These are phyloP conservation scores for Syngnathus scovelli DNA, from an alignment of 2,113 vertebrate species.

Conservation along the genomic window DNA sequence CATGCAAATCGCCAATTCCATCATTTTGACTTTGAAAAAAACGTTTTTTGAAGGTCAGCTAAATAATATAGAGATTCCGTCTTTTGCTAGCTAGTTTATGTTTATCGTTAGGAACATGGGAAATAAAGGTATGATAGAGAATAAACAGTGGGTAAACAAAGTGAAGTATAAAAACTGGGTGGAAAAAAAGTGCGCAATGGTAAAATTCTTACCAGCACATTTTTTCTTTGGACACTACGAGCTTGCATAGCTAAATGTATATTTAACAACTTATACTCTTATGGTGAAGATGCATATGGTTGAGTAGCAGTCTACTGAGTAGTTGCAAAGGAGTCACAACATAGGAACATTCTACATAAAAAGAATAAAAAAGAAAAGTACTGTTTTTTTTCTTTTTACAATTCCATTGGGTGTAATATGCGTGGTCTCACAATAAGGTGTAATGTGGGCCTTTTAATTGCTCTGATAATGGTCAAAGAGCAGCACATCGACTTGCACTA, in stretches of 20 bases:
- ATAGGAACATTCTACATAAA: slow-evolving; percentile 1
- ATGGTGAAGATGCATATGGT: not conserved
- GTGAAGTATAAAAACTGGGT: too few species aligned
- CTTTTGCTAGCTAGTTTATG: not conserved
- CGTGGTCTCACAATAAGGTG: slow-evolving; percentile 31
- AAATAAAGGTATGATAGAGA: not conserved
- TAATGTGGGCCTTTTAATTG: slow-evolving; percentile 55
- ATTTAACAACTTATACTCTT: not conserved
- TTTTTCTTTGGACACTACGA: not conserved
- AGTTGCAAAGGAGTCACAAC: not conserved
- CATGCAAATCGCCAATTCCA: slow-evolving; percentile 5
- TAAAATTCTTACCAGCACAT: too few species aligned
- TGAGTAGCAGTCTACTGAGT: not conserved
- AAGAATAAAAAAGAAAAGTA: slow-evolving; percentile 21
- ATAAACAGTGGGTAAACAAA: not conserved
- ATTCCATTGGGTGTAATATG: slow-evolving; percentile 46
- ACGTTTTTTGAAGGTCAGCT: not conserved
- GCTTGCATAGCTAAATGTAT: not conserved
- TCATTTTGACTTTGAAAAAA: not conserved
- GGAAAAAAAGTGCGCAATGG: too few species aligned
- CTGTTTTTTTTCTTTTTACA: not conserved
- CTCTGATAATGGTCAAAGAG: slow-evolving; percentile 59
- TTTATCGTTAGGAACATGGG: not conserved
- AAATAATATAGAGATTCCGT: not conserved
- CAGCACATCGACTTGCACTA: slow-evolving; percentile 51